Conservation (phyloP, 2,797 vertebrate species). For the Sarcophilus harrisii region DNA sequence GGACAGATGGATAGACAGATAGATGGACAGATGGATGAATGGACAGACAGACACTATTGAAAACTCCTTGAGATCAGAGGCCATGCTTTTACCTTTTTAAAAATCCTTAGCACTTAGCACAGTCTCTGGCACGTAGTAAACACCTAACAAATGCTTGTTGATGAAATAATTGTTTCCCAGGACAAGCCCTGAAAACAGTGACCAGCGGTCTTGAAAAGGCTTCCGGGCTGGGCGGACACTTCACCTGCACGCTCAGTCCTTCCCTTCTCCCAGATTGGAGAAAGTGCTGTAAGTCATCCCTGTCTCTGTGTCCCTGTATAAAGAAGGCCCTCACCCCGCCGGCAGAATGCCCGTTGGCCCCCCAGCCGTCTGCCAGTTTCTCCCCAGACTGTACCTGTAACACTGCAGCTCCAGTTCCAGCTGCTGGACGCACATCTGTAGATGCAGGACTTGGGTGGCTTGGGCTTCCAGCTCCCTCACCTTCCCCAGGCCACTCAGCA, state of each 20-base stretch:
- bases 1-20: fast-evolving
- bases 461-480: constrained; percentile 93
- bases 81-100: background rate
- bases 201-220: background rate
- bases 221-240: background rate
- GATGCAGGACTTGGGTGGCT: constrained; percentile 87
- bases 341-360: background rate
- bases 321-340: background rate
- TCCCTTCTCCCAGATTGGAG: background rate
- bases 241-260: background rate
- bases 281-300: background rate
- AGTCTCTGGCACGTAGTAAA: background rate
- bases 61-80: background rate
- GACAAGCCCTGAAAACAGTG: background rate
- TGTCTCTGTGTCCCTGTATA: background rate
- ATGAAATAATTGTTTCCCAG: background rate
- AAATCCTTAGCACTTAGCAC: background rate
- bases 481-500: constrained; percentile 91
- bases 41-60: background rate
- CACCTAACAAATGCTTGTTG: background rate
- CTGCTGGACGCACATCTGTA: constrained; percentile 88
- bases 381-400: constrained; percentile 88
- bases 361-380: background rate
- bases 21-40: background rate
- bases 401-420: constrained; percentile 91